Evolutionary conservation across 2,113 vertebrate genomes (phyloP).

Genomic region (Eurystomus gularis): DNA sequence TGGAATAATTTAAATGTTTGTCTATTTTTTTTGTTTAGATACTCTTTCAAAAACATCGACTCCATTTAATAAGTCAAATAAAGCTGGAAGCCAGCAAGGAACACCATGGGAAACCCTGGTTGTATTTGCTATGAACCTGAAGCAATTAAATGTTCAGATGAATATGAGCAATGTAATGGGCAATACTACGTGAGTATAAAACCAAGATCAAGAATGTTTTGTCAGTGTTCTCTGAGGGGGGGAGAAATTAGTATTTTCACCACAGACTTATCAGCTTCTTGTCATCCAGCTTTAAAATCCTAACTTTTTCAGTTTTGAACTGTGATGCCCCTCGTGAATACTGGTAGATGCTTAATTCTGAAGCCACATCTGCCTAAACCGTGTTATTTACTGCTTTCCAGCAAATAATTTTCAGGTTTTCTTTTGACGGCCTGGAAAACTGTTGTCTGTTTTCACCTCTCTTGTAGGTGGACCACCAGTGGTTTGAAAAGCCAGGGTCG

Average conservation of each 20-base stretch:
- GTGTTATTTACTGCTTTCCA: background rate
- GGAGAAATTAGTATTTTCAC: background rate
- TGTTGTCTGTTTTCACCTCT: background rate
- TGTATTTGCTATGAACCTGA: conserved; percentile 97
- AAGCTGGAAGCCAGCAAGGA: conserved; percentile 89
- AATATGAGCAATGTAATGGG: conserved; percentile 99
- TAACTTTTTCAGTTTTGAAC: background rate
- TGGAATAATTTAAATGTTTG: background rate
- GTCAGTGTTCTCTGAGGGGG: background rate
- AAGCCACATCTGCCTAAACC: background rate
- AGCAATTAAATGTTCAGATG: conserved; percentile 97
- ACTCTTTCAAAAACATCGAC: conserved; percentile 91
- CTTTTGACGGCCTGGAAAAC: background rate
- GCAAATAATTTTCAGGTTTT: background rate
- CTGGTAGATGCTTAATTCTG: background rate
- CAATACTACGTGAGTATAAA: conserved; percentile 90
- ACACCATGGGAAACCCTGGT: conserved; percentile 96
- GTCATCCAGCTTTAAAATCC: background rate
- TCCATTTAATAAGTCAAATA: conserved; percentile 88
- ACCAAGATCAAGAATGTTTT: background rate
- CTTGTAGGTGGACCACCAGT: conserved; percentile 93
- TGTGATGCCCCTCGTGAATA: background rate
- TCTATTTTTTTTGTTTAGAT: conserved; percentile 71
- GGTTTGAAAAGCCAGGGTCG: conserved; percentile 98
- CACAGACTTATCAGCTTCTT: background rate